These are phyloP conservation scores for Sebastes hopkinsi DNA, from an alignment of 2,797 vertebrate genomes.

Conservation along the genomic window DNA sequence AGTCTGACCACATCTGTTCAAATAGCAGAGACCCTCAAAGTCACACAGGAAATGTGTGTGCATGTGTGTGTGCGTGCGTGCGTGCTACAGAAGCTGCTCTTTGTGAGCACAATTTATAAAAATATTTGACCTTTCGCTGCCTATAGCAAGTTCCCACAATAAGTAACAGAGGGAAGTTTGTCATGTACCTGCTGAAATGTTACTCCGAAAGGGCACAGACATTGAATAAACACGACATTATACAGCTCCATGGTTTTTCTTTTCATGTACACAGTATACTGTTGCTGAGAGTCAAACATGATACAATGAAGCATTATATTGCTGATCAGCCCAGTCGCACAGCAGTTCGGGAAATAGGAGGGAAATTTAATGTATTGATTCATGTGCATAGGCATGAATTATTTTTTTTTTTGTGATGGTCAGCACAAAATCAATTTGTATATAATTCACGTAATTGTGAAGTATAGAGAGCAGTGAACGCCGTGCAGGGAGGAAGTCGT, in stretches of 20 bases:
- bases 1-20: constrained; percentile 85
- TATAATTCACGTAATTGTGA: no score
- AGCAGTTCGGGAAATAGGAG: no score
- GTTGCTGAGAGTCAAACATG: neutral
- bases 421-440: no score
- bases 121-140: constrained; percentile 57
- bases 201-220: constrained; percentile 24
- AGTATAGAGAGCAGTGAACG: no score
- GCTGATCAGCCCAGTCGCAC: neutral
- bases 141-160: constrained; percentile 44
- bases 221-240: constrained; percentile 5
- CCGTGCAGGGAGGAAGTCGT: no score
- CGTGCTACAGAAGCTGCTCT: constrained; percentile 51
- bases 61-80: neutral
- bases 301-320: neutral
- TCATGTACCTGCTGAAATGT: constrained; percentile 32
- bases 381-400: no score
- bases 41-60: constrained; percentile 71
- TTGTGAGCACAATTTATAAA: constrained; percentile 58
- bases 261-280: neutral
- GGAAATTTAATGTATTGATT: no score
- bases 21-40: constrained; percentile 80
- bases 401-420: no score
- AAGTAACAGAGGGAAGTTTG: constrained; percentile 28
- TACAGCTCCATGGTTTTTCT: neutral